Percentiles rank a stretch among this genome's conserved stretches.
Conservation (phyloP, 2,113 vertebrate genomes). For the Lepus europaeus region DNA sequence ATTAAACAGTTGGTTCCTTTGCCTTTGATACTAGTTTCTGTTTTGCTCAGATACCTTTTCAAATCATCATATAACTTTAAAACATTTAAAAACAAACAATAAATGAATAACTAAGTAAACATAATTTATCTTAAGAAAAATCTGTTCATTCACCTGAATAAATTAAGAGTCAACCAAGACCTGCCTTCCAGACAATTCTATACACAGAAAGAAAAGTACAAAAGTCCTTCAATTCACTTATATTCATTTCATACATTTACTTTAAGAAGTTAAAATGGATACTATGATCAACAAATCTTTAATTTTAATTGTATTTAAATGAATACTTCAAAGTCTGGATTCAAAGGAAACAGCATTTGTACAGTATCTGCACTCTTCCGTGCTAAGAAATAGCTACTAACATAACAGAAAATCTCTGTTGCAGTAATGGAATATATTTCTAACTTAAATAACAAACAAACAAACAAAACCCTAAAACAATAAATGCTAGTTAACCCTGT, state of each 20-base stretch:
- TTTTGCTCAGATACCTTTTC: constrained; percentile 69
- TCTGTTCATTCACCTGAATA: background rate
- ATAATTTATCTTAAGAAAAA: constrained; percentile 75
- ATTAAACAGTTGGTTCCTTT: constrained; percentile 79
- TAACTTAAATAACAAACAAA: background rate
- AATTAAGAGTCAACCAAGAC: background rate
- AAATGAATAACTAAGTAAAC: constrained; percentile 83
- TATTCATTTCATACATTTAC: constrained; percentile 14
- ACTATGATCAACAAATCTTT: background rate
- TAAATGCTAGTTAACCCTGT: constrained; percentile 6
- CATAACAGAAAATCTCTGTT: background rate
- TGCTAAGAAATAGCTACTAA: constrained; percentile 13
- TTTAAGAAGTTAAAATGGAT: constrained; percentile 37
- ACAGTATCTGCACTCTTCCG: background rate
- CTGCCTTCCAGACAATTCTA: background rate
- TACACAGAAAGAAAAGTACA: constrained; percentile 11
- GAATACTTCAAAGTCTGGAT: constrained; percentile 45
- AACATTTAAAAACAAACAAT: constrained; percentile 79
- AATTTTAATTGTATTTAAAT: constrained; percentile 20
- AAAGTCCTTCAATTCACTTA: background rate
- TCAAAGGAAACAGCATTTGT: constrained; percentile 40
- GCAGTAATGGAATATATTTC: background rate
- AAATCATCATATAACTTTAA: constrained; percentile 79
- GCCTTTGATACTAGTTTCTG: constrained; percentile 78
- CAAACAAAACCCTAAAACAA: background rate